Evolutionary conservation across 1,140 invertebrate species (phyloP).

Genomic region (Rhynchophorus ferrugineus): DNA sequence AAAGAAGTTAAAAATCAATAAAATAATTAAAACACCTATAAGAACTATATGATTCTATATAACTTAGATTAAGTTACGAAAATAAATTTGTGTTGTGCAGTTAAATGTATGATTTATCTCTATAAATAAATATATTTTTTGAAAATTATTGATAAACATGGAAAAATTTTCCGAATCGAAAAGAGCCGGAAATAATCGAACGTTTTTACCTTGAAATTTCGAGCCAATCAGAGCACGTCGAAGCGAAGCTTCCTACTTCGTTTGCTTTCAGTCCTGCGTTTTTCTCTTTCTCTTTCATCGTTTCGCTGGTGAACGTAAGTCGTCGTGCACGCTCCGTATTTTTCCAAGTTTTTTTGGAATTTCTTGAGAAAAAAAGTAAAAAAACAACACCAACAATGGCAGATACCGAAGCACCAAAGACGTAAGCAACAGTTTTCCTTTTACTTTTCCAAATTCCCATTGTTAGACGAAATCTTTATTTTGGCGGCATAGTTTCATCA

Average conservation of each 20-base stretch:
- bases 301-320: constrained; percentile 30
- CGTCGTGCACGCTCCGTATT: constrained; percentile 26
- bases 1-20: too few relatives aligned
- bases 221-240: constrained; percentile 21
- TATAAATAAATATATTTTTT: constrained; percentile 10
- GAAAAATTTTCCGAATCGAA: constrained; percentile 26
- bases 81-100: too few relatives aligned
- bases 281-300: constrained; percentile 31
- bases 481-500: constrained; percentile 31
- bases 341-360: constrained; percentile 28
- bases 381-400: constrained; percentile 30
- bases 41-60: too few relatives aligned
- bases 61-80: too few relatives aligned
- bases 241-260: constrained; percentile 22
- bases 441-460: constrained; percentile 1
- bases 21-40: too few relatives aligned
- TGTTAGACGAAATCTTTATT: constrained; percentile 24
- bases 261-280: constrained; percentile 26
- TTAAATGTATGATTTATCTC: background rate
- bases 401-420: constrained; percentile 31
- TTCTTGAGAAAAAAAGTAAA: constrained; percentile 21
- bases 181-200: constrained; percentile 18
- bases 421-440: constrained; percentile 28
- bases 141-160: constrained; percentile 5
- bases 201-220: constrained; percentile 25